Percentiles rank a stretch among this genome's conserved stretches.
Conservation (phyloP, 2,797 vertebrate species). For the Sarcoramphus papa region DNA sequence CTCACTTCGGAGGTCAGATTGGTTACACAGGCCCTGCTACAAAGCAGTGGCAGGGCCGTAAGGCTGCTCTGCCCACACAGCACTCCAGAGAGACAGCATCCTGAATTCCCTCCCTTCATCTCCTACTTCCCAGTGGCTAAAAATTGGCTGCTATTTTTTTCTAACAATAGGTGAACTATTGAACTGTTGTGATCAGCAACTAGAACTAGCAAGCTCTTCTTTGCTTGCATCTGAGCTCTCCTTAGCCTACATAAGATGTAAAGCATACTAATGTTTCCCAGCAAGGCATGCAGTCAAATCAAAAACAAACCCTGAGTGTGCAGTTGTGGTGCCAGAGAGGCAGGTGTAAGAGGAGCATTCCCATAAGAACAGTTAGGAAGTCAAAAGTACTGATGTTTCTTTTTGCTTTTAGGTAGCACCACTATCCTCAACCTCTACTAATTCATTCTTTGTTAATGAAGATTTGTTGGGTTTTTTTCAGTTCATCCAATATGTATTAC, state of each 20-base stretch:
- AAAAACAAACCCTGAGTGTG: neutral
- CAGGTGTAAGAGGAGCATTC: neutral
- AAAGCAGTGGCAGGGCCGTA: neutral
- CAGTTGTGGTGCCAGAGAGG: neutral
- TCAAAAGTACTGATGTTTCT: neutral
- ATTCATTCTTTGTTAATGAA: neutral
- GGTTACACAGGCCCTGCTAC: neutral
- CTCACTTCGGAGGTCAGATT: neutral
- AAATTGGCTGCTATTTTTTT: neutral
- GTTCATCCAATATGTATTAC: neutral
- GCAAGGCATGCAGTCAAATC: neutral
- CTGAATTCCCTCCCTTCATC: neutral
- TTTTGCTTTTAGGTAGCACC: neutral
- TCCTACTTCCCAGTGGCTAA: neutral
- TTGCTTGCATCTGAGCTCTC: neutral
- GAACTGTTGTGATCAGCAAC: neutral
- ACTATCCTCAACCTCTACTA: neutral
- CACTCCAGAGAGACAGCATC: neutral
- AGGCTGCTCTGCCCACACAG: neutral
- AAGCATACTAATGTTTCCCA: neutral
- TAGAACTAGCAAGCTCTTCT: neutral
- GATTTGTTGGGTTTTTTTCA: neutral
- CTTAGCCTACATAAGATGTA: neutral
- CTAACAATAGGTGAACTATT: neutral
- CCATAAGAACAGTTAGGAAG: neutral